These are phyloP conservation scores for Druon quercuslanigerum DNA, from an alignment of 1,140 invertebrate species.

Conservation along the genomic window DNA sequence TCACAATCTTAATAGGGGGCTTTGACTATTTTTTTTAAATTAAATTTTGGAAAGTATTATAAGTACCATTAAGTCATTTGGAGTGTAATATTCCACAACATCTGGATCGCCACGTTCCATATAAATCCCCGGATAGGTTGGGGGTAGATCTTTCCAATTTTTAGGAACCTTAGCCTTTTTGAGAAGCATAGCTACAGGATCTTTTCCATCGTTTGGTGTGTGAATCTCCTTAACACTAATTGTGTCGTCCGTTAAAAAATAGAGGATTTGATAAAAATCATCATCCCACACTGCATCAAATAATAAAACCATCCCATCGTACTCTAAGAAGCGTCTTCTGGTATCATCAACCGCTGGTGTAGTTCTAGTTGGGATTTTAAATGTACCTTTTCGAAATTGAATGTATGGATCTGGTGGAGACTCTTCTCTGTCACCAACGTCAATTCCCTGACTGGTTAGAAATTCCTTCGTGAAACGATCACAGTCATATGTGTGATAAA, in stretches of 20 bases:
- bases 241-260: constrained; percentile 88
- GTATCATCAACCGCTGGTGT: constrained; percentile 69
- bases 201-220: constrained; percentile 81
- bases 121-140: constrained; percentile 74
- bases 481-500: constrained; percentile 86
- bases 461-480: constrained; percentile 89
- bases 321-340: constrained; percentile 80
- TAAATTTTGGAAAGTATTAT: background rate
- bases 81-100: constrained; percentile 83
- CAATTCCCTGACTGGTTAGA: constrained; percentile 88
- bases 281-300: constrained; percentile 89
- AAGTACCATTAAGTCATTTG: constrained; percentile 82
- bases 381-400: constrained; percentile 63
- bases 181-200: constrained; percentile 84
- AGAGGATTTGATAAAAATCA: constrained; percentile 80
- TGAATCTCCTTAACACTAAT: constrained; percentile 85
- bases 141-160: constrained; percentile 81
- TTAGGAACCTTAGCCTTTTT: constrained; percentile 87
- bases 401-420: constrained; percentile 84
- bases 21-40: background rate
- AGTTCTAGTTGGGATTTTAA: constrained; percentile 48
- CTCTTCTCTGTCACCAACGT: constrained; percentile 82
- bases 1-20: too few species aligned
- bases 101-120: constrained; percentile 83
- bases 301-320: constrained; percentile 83